Base-by-base conservation (phyloP, 2,888 invertebrate species). In the Platycnemis pennipes region DNA sequence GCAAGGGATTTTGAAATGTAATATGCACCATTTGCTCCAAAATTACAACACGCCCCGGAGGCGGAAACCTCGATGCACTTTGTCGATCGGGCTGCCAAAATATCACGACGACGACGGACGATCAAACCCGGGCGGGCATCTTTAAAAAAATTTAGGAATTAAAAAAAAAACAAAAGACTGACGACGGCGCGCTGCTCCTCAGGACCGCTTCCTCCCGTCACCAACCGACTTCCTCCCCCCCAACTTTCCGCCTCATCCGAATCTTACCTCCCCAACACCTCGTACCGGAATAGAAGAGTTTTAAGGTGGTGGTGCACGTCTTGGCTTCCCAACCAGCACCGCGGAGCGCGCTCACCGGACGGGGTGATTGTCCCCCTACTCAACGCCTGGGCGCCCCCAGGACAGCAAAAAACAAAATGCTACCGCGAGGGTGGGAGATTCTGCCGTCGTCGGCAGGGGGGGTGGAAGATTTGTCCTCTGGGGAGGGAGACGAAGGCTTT, bases 351-450 rank as follows among this genome's bases (percentile, higher is more conserved):
- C 45, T 16, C n/a, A 13, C 77, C n/a, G 77, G n/a, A 8, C 87
- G n/a, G 87, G 87, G 87, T 44, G 45, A 46, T 46, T 87, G 44
- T n/a, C n/a, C 45, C 87, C 87, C 87, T n/a, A 26, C 19, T 87
- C 46, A 87, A 87, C 87, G 87, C 87, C 87, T 87, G 45, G 87
- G 87, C 87, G 87, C 87, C n/a, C 26, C 45, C 37, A 22, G 63
- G 26, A 63, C 22, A 63, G 63, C 31, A 87, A 87, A 87, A 77
- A n/a, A 37, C 22, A 46, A 45, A 26, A 11, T 26, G 87, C 37
- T 31, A n/a, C 0, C 5, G 86, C 7, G 42, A 22, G 42, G 87
- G 87, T 22, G 44, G 87, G 45, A 45, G 26, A 26, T 45, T 26
- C 45, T 44, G 26, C 45, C 45, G 4, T 87, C 87, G 87, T 87